Conservation (phyloP, 1,140 invertebrate genomes). For the Wasmannia auropunctata region DNA sequence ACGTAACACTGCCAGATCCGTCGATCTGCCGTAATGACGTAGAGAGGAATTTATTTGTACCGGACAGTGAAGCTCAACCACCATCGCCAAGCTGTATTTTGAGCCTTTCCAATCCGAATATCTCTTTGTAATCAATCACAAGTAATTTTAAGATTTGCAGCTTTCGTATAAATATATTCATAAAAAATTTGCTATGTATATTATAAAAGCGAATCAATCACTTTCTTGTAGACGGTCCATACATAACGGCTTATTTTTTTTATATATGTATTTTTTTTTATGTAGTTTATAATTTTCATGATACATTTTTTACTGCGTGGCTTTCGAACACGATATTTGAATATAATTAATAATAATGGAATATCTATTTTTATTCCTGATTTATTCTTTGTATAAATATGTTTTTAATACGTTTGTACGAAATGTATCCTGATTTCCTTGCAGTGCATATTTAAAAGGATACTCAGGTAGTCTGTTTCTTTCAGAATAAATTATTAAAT, state of each 20-base stretch:
- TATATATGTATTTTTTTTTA: neutral
- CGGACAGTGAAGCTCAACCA: constrained; percentile 57
- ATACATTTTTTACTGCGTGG: neutral
- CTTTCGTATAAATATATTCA: neutral
- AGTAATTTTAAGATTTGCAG: neutral
- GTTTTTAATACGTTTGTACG: neutral
- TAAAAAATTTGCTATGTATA: neutral
- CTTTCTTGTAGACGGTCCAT: neutral
- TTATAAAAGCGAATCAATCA: neutral
- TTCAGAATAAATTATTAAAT: constrained; percentile 10
- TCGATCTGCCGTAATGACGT: constrained; percentile 63
- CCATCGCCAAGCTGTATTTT: neutral
- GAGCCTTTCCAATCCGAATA: neutral
- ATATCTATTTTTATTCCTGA: neutral
- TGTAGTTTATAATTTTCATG: too few relatives aligned
- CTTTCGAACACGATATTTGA: neutral
- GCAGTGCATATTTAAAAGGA: neutral
- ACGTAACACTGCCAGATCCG: constrained; percentile 48
- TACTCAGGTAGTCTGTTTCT: neutral
- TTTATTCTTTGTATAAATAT: neutral
- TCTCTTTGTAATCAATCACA: neutral
- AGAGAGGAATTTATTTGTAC: constrained; percentile 63
- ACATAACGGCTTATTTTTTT: neutral
- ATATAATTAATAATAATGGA: neutral
- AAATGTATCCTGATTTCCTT: neutral